phyloP scores from a whole-genome alignment of 2,888 invertebrate species.

The Pammene fasciana region DNA sequence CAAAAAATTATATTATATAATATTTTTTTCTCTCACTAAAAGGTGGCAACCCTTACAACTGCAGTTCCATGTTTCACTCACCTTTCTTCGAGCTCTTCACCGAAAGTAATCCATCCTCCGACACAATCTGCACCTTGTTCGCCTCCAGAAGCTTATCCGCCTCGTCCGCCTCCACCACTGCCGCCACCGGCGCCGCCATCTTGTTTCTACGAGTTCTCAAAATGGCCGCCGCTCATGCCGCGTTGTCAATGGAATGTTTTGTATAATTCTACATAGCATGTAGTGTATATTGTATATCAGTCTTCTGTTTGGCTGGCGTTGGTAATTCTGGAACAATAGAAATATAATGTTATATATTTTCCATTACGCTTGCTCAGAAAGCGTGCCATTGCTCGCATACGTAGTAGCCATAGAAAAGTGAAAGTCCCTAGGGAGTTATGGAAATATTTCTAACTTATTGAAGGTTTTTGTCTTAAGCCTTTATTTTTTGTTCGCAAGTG shows the following conservation, averaged over 20 bases:
- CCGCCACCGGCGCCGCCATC: slow-evolving; percentile 64
- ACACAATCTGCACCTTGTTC: slow-evolving; percentile 59
- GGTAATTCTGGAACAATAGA: slow-evolving; percentile 52
- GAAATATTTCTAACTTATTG: too few species aligned
- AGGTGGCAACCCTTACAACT: too few species aligned
- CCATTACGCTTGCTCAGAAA: too few species aligned
- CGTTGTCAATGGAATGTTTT: slow-evolving; percentile 42
- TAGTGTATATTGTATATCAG: slow-evolving; percentile 51
- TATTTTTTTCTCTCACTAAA: too few species aligned
- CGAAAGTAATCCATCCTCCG: slow-evolving; percentile 58
- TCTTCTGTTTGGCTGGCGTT: slow-evolving; percentile 61
- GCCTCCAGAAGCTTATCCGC: slow-evolving; percentile 68
- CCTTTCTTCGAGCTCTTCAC: slow-evolving; percentile 77
- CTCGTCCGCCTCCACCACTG: slow-evolving; percentile 60
- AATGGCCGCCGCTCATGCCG: slow-evolving; percentile 52
- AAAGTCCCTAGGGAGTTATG: too few species aligned
- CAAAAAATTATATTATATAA: too few species aligned
- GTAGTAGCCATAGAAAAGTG: too few species aligned
- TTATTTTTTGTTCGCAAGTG: too few species aligned
- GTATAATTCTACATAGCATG: slow-evolving; percentile 52
- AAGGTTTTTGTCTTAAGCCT: too few species aligned
- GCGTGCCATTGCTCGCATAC: too few species aligned
- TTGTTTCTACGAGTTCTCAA: slow-evolving; percentile 54
- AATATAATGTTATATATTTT: background rate
- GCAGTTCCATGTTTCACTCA: slow-evolving; percentile 46